Evolutionary conservation across 2,797 vertebrate species (phyloP), one percentile per base, ranked within the genome.

Genomic region (Pangasius sanitwongsei): DNA sequence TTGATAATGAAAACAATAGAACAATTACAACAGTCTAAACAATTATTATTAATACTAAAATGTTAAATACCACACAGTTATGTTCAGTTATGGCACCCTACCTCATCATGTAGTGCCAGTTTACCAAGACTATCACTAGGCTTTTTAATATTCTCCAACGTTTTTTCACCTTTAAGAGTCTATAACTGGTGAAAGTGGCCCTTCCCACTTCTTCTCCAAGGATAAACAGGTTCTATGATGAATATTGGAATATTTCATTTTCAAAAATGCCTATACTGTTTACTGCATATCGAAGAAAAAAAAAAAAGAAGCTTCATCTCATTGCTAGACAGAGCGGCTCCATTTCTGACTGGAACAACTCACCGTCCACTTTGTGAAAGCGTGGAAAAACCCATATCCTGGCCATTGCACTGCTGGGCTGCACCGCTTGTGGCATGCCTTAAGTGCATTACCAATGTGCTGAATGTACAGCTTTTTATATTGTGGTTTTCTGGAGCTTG

Each of bases 371-470:
- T 96, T 95, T 92, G 94, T 96, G 92, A 95, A 97, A 97, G 96
- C 96, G 96, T 96, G 97, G 97, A 95, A 97, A 98, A 96, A 96
- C 94, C 94, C 96, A 97, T 98, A 97, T 98, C 96, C 97, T 97
- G 96, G 93, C 94, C 94, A 94, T 96, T 95, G 94, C 95, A 93
- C 92, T 92, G 92, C 92, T 91, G 94, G 92, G 89, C 94, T 95
- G 93, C 92, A 92, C 94, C 37, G 94, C 94, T 95, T 96, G 96
- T 94, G 96, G 96, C 92, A 91, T 94, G 87, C 93, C 94, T 95
- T 95, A 95, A 97, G 96, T 96, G 96, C 96, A 95, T 96, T 94
- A 94, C 94, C 92, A 94, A 96, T 94, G 93, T 95, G 95, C 96
- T 96, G 95, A 96, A 96, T 95, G 95, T 93, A 96, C 95, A 95